Base-by-base conservation (phyloP, 2,888 invertebrate genomes). In the Xestia rhomboidea region DNA sequence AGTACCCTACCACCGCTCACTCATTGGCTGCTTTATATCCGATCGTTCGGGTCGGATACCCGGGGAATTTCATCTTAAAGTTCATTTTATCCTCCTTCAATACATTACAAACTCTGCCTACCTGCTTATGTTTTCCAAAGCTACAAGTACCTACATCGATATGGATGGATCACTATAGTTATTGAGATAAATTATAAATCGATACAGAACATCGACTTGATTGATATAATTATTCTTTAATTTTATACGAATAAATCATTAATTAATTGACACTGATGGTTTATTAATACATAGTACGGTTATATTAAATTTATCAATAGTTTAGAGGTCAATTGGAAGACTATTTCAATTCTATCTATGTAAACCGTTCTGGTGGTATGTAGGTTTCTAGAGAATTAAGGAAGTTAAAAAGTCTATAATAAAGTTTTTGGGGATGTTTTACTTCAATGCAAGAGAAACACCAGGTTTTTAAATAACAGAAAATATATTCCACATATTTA, bases 401-500 rank as follows among this genome's bases (percentile, higher is more conserved):
- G 2, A 30, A 18, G 13, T 57, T 60, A 21, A 18, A 60, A 60
- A 30, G 10, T 60, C 18, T 8, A 18, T 30, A 30, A 8, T 30
- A 30, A 30, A 18, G 18, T 30, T 0, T 18, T 8, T 30, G 8
- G 18, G 8, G 18, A 30, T 30, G 7, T 18, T 30, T 60, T 30
- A 38, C 63, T 63, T 63, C 13, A 41, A 41, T 4, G 8, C 15
- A 41, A 18, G 41, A 41, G 18, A 41, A 64, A 41, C 15, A 64
- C 64, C 15, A 64, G 38, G 10, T 64, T 64, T 64, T 41, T 27
- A 41, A 64, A 64, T 27, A n/a, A 64, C n/a, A 41, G 2, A 41
- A 64, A n/a, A 64, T 64, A 64, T 41, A 64, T 64, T 64, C n/a
- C 18, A 64, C 41, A 41, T 41, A 64, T 64, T 34, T 41, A 64